Evolutionary conservation across 2,888 invertebrate species (phyloP).

Genomic region (Crepidodera aurea): DNA sequence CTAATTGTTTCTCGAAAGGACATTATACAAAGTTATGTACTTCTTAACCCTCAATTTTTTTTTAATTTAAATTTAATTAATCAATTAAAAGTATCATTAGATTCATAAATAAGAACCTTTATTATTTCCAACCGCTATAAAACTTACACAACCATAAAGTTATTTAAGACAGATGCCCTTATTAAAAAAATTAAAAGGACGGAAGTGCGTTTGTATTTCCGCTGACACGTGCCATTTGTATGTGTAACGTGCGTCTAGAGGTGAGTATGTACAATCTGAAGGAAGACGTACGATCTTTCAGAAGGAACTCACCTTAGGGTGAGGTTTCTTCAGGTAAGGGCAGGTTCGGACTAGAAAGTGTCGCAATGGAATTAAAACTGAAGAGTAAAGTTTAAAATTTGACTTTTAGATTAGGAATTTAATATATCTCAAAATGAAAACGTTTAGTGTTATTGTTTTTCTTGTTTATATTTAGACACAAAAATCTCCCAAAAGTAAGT

Average conservation of each 20-base stretch:
- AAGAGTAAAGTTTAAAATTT: no score
- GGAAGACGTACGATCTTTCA: not conserved
- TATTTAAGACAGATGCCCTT: slow-evolving; percentile 12
- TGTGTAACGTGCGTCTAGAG: slow-evolving; percentile 9
- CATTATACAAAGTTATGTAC: no score
- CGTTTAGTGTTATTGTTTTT: no score
- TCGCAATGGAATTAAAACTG: no score
- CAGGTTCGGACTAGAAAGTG: not conserved
- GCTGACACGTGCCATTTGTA: slow-evolving; percentile 22
- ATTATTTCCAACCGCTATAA: not conserved
- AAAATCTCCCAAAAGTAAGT: no score
- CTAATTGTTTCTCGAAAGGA: no score
- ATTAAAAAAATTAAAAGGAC: slow-evolving; percentile 8
- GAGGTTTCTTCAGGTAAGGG: not conserved
- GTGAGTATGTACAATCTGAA: not conserved
- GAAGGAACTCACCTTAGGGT: not conserved
- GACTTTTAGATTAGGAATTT: no score
- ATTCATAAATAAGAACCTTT: not conserved
- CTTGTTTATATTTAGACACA: no score
- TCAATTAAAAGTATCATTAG: no score
- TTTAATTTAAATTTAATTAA: no score
- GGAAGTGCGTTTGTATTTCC: slow-evolving; percentile 24
- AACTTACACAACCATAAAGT: not conserved
- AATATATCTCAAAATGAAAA: no score
- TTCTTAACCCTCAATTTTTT: no score